Conservation (phyloP, 1,140 invertebrate genomes). For the Cataglyphis hispanica region DNA sequence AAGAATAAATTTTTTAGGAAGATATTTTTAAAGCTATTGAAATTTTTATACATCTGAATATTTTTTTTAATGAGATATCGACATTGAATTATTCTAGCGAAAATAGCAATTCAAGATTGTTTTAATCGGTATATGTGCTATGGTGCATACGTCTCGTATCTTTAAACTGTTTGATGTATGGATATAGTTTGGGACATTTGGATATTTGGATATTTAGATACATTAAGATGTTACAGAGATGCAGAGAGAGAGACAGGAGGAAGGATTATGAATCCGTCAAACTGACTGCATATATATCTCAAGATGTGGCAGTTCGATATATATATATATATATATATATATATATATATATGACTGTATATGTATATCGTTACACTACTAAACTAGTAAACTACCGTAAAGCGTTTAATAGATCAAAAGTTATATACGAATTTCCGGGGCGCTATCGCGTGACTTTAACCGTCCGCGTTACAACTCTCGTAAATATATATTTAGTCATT, state of each 20-base stretch:
- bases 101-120: neutral
- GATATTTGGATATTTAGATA: slow-evolving; percentile 29
- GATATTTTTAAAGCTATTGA: neutral
- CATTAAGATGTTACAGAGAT: slow-evolving; percentile 29
- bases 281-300: slow-evolving; percentile 14
- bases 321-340: slow-evolving; percentile 14
- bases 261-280: slow-evolving; percentile 45
- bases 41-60: neutral
- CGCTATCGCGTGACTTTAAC: slow-evolving; percentile 14
- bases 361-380: slow-evolving; percentile 16
- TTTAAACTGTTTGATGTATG: neutral
- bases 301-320: slow-evolving; percentile 17
- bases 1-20: neutral
- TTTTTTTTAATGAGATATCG: neutral
- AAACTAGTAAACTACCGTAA: slow-evolving; percentile 56
- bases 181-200: neutral
- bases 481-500: slow-evolving; percentile 26
- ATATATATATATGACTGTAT: neutral
- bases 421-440: slow-evolving; percentile 44
- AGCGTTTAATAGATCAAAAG: slow-evolving; percentile 59
- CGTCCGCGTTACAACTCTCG: slow-evolving; percentile 11
- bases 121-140: neutral
- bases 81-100: neutral
- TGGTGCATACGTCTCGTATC: neutral
- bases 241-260: slow-evolving; percentile 24